These are phyloP conservation scores for Ondatra zibethicus DNA, from an alignment of 2,113 vertebrate species.

Conservation along the genomic window DNA sequence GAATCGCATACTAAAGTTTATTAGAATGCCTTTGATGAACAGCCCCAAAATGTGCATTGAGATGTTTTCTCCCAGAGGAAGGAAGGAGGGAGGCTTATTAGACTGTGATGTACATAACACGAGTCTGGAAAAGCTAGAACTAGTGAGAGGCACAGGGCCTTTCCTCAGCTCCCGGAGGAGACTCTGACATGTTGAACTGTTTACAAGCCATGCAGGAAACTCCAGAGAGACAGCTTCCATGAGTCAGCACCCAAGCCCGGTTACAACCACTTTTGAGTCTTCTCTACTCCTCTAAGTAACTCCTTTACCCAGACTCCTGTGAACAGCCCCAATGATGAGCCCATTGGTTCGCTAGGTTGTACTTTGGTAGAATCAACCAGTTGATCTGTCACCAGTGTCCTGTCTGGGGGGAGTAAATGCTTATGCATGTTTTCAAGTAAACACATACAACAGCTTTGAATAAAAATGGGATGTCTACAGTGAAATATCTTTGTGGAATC, in stretches of 20 bases:
- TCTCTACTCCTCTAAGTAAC: not conserved
- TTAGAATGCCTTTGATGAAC: not conserved
- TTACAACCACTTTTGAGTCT: not conserved
- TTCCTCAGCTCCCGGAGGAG: too few species aligned
- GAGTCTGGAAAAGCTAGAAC: not conserved
- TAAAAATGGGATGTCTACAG: not conserved
- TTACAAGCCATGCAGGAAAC: not conserved
- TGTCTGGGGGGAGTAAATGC: not conserved
- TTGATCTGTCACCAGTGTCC: not conserved
- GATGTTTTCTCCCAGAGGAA: not conserved
- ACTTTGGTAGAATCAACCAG: not conserved
- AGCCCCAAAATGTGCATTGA: not conserved
- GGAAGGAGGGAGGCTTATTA: not conserved
- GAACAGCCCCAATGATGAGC: too few species aligned
- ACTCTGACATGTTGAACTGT: not conserved
- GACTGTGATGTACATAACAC: not conserved
- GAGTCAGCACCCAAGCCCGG: not conserved
- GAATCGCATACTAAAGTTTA: not conserved
- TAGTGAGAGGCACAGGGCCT: not conserved
- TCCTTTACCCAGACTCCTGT: not conserved
- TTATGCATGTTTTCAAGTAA: not conserved
- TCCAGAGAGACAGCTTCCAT: not conserved
- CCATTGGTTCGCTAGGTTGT: not conserved
- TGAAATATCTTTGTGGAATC: constrained; percentile 2
- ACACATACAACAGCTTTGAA: not conserved